phyloP scores from a whole-genome alignment of 2,797 vertebrate species.

The Microhierax caerulescens region DNA sequence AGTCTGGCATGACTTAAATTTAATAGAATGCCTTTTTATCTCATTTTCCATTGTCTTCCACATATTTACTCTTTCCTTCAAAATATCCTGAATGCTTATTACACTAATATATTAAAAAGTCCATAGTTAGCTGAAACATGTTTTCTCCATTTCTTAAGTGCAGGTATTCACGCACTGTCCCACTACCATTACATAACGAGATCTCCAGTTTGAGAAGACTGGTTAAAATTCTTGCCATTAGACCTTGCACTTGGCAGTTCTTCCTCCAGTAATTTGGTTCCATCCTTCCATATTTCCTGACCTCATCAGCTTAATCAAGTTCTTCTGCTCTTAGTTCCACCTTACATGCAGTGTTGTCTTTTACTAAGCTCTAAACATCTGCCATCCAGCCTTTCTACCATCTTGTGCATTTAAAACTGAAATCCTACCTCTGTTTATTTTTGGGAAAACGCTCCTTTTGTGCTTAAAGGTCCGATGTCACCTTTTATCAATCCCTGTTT shows the following conservation, averaged over 20 bases:
- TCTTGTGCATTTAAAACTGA: not conserved
- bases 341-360: not conserved
- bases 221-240: not conserved
- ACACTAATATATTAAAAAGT: not conserved
- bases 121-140: not conserved
- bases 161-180: not conserved
- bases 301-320: not conserved
- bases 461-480: not conserved
- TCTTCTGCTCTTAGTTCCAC: not conserved
- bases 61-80: not conserved
- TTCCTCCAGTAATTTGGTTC: not conserved
- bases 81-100: not conserved
- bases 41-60: not conserved
- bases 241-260: not conserved
- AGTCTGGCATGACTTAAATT: not conserved
- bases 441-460: not conserved
- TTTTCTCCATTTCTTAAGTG: not conserved
- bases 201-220: not conserved
- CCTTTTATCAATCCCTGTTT: not conserved
- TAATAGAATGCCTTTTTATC: not conserved
- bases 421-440: not conserved
- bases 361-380: not conserved
- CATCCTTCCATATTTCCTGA: not conserved
- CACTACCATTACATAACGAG: not conserved
- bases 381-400: not conserved